A percentile compares a stretch with the other conserved stretches of the same genome.
Conservation (phyloP, 2,797 vertebrate genomes). For the Leuciscus waleckii region DNA sequence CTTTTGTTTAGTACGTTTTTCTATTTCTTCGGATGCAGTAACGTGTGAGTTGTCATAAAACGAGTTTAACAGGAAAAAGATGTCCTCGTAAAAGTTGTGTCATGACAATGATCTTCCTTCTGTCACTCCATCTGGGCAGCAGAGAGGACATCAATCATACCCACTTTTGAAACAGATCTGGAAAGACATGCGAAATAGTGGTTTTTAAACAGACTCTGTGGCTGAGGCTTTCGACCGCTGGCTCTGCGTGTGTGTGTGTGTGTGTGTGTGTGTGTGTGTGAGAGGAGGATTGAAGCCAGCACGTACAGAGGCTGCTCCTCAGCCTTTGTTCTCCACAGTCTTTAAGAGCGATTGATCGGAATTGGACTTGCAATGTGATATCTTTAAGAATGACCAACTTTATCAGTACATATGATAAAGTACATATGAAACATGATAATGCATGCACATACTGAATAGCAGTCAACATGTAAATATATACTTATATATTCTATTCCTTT, state of each 20-base stretch:
- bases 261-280: neutral
- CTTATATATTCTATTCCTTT: neutral
- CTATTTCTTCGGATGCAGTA: conserved; percentile 45
- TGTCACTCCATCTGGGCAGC: conserved; percentile 47
- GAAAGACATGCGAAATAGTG: conserved; percentile 40
- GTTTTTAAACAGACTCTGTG: conserved; percentile 46
- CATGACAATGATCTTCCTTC: conserved; percentile 48
- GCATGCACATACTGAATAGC: neutral
- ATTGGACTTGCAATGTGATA: conserved; percentile 45
- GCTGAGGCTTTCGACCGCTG: conserved; percentile 3
- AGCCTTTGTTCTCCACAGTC: conserved; percentile 52
- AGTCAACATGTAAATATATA: conserved; percentile 6
- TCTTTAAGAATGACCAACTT: conserved; percentile 19
- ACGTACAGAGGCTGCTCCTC: conserved; percentile 7
- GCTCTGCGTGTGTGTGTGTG: neutral
- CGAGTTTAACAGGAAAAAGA: conserved; percentile 51
- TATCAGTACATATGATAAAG: neutral
- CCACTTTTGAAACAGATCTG: conserved; percentile 33
- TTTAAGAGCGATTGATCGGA: conserved; percentile 33
- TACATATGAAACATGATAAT: neutral
- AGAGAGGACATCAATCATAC: conserved; percentile 47
- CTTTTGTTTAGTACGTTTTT: conserved; percentile 21
- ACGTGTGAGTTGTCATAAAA: conserved; percentile 28
- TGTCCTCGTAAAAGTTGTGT: conserved; percentile 48
- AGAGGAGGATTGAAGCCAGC: neutral